Evolutionary conservation across 2,797 vertebrate species (phyloP), one percentile per base, ranked within the genome.

Genomic region (Carapus acus): DNA sequence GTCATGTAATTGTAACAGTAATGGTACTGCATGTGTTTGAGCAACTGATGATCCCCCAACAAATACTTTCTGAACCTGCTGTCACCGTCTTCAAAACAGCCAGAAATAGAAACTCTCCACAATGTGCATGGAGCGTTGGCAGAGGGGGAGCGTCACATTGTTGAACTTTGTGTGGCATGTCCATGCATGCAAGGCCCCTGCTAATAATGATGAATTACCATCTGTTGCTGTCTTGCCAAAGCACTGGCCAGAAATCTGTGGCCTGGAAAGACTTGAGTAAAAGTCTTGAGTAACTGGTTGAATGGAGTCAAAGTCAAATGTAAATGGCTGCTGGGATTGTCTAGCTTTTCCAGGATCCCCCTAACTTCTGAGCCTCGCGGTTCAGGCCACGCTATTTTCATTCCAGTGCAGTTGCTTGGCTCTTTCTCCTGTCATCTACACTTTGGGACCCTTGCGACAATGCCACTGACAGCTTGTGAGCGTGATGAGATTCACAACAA

Each of bases 341-440:
- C 50, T 86, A 83, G 83, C 69, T 19, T 7, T 47, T 65, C 62
- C 65, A 38, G 60, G 51, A 44, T 58, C 75, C 74, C 79, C 71
- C 69, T 65, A 79, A 71, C 74, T 62, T 40, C 54, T 60, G 19
- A 54, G 74, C 50, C 79, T 78, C 83, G 77, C 77, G 60, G 80
- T 80, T 81, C 80, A 16, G 78, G 62, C 54, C 7, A 34, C 50
- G 78, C 77, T 80, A 81, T 84, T 86, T 85, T 86, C 79, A 83
- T 86, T 87, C 80, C 80, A 71, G 67, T 16, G 51, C 78, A 48
- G 73, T 65, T 52, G 61, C 69, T 68, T 69, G 70, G 77, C 73
- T 80, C 81, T 77, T 74, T 82, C 85, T 87, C 79, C 85, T 87
- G 85, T 87, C 86, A 85, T 74, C 79, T 81, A 64, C 74, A 58